Percentiles rank a stretch among this genome's conserved stretches.
These are phyloP conservation scores for Piliocolobus tephrosceles DNA, from an alignment of 2,113 vertebrate genomes.

Conservation along the genomic window DNA sequence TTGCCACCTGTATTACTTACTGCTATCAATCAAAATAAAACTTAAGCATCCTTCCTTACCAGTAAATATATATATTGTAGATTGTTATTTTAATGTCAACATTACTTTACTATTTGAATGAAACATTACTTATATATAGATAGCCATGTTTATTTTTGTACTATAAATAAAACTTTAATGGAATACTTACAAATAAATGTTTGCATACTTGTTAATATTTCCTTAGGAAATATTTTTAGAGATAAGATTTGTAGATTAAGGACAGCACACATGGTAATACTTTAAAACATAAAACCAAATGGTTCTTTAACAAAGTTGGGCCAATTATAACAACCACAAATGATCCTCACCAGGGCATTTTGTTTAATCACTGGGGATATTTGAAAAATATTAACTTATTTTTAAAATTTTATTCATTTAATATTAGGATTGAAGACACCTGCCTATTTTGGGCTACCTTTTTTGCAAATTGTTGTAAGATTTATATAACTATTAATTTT, in stretches of 20 bases:
- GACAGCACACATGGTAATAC: neutral
- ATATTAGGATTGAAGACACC: neutral
- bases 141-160: neutral
- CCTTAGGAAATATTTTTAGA: conserved; percentile 3
- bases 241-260: neutral
- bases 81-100: neutral
- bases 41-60: neutral
- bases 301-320: neutral
- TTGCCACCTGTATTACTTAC: neutral
- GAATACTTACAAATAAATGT: neutral
- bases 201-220: neutral
- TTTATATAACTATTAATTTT: neutral
- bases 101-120: neutral
- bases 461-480: neutral
- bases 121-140: neutral
- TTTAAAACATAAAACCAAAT: neutral
- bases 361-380: neutral
- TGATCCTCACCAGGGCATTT: neutral
- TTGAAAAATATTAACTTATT: neutral
- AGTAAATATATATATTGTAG: neutral
- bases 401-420: neutral
- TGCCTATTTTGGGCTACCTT: neutral
- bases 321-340: neutral
- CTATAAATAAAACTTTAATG: neutral
- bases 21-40: neutral